Base-by-base conservation (phyloP, 2,797 vertebrate genomes). In the Anas bernieri region DNA sequence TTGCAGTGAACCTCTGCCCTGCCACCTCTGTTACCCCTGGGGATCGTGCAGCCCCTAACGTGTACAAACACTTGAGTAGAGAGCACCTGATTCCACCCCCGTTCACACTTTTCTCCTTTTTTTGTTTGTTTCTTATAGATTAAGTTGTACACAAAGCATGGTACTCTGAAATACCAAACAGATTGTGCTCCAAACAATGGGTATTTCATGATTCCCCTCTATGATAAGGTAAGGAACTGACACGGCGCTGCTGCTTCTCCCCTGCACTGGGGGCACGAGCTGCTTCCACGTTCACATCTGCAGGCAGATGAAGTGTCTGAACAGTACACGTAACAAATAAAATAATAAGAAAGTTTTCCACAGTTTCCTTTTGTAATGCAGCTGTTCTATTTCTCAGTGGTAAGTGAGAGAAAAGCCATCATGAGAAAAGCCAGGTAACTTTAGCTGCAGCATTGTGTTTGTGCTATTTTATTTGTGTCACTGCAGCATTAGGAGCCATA, bases 201-300 rank as follows among this genome's bases (percentile, higher is more conserved):
- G 30, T 99, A 99, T 97, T 99, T 99, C 96, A 99, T 99, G 99
- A 99, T 99, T 96, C 99, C 99, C 13, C 98, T 99, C 14, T 99
- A 99, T 85, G 99, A 99, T 95, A 99, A 99, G 99, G 99, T 99
- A 97, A 97, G 98, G 31, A 43, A 4, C 11, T 5, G 21, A 15
- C 25, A 12, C 8, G 3, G 9, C 7, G 12, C 52, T 0, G 6
- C 39, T 17, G 26, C 21, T 17, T 5, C 14, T 22, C 4, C 13
- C 18, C 20, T 28, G 2, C 7, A 33, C 33, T 35, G 28, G 28
- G 17, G 56, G 35, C 45, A 31, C 62, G 37, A 23, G 59, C 74
- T 62, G 72, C 55, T 48, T 30, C 62, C 20, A 0, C 18, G 1
- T 35, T 30, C 50, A 3, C 1, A 2, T 33, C 33, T 63, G 35